Base-by-base conservation (phyloP, 2,888 invertebrate species). In the Tenthredo amoena region DNA sequence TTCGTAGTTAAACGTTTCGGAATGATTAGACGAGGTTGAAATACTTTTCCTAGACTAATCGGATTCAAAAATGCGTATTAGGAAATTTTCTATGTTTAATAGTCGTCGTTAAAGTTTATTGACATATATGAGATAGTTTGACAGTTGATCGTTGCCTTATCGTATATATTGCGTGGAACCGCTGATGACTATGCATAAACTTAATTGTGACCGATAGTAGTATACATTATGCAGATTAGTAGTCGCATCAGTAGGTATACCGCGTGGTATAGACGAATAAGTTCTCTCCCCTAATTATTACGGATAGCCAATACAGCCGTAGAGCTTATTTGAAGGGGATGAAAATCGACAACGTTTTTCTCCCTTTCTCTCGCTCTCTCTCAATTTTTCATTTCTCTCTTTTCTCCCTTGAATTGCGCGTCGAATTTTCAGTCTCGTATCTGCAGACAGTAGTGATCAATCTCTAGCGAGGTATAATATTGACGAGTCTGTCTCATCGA, bases 401-500 rank as follows among this genome's bases (percentile, higher is more conserved):
- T 72, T 26, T 58, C 34, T 26, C 47, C 79, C 58, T 34, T n/a
- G 18, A 58, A 79, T 58, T 81, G 37, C 81, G 62, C 81, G 21
- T 62, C n/a, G 58, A 62, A 81, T 81, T 81, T 81, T 58, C 81
- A n/a, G 40, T 10, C 81, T 62, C 7, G 40, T 21, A 81, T 81
- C 81, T 40, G 62, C 21, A 81, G 81, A 62, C 62, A 26, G 21
- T 40, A 81, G 40, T 62, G 81, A 81, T 81, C 81, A 58, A 81
- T 81, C 81, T 81, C 81, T 81, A 12, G 81, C 81, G 15, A 62
- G 58, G 62, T 62, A 81, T 62, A 81, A 81, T 81, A 81, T 81
- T 81, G 81, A 81, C 81, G 81, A 81, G 81, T 58, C 81, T 81
- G 81, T 81, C 81, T 81, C 62, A 50, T 50, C 50, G 58, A 37